Evolutionary conservation across 2,888 invertebrate species (phyloP), one percentile per base, ranked within the genome.

Genomic region (Drepana falcataria): DNA sequence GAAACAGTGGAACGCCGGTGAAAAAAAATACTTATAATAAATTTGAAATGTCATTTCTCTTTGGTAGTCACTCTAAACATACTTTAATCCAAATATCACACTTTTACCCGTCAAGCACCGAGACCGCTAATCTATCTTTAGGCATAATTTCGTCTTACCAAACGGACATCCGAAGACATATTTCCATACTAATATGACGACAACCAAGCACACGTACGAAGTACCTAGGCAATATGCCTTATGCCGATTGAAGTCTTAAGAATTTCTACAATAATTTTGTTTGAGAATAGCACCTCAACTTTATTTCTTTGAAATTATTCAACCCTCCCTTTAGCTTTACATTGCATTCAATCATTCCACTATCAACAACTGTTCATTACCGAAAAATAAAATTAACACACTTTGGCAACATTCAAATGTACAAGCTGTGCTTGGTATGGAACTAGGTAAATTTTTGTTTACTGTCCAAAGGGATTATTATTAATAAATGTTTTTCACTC

Each of bases 51-150:
- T 68, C 63, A 69, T 68, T 58, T 67, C 57, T 76, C 78, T 79
- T 77, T 79, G 80, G 76, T 76, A 74, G 71, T 71, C 71, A 65
- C 64, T 68, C 65, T 35, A 65, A 65, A 64, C 64, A 59, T 57
- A 65, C 69, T 62, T 67, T 66, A 62, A 71, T 72, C 64, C 74
- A 71, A 77, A 79, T 81, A 83, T 80, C 3, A 4, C 81, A 83
- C 80, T 70, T 67, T 68, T 75, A 77, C 75, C 75, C 76, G 69
- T 75, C 74, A 75, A 79, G 77, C 80, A 84, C 80, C 79, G 68
- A 69, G 61, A 62, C 67, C 66, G 56, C 52, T 65, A 35, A 54
- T 49, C 55, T 67, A 64, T 64, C 58, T 63, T 56, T 56, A 53
- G 41, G 21, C 35, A 47, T 48, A 53, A 49, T 65, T 68, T 68